Evolutionary conservation across 2,113 vertebrate genomes (phyloP).

Genomic region (Salminus brasiliensis): DNA sequence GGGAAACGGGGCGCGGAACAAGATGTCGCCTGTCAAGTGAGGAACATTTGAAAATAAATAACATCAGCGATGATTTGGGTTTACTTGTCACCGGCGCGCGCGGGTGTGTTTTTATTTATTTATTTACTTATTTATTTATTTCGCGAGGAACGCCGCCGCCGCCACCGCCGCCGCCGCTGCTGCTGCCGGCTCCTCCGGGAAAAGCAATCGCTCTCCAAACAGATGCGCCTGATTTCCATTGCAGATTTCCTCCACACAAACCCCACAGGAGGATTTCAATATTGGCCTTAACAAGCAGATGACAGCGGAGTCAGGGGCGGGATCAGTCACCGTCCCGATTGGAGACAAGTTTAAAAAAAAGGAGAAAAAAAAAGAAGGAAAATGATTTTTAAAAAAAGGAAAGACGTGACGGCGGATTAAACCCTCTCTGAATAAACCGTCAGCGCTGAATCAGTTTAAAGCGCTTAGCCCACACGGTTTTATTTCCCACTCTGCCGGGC

Average conservation of each 20-base stretch:
- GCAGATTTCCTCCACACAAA: conserved; percentile 63
- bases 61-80: conserved; percentile 82
- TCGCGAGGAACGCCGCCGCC: no score
- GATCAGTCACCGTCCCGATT: conserved; percentile 59
- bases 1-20: conserved; percentile 74
- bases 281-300: conserved; percentile 64
- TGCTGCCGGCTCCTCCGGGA: conserved; percentile 67
- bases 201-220: conserved; percentile 62
- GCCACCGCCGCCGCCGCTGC: no score
- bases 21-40: conserved; percentile 82
- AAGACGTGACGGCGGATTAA: background rate
- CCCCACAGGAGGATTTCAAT: conserved; percentile 64
- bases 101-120: conserved; percentile 42
- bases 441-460: conserved; percentile 42
- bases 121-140: conserved; percentile 52
- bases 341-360: conserved; percentile 10
- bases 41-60: conserved; percentile 82
- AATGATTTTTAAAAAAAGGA: background rate
- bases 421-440: conserved; percentile 30
- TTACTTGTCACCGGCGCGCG: conserved; percentile 77
- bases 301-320: conserved; percentile 46
- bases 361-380: background rate
- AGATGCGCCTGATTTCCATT: conserved; percentile 69
- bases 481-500: conserved; percentile 4
- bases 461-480: conserved; percentile 40